These are phyloP conservation scores for Archivesica marissinica DNA, from an alignment of 1,140 invertebrate species.

Conservation along the genomic window DNA sequence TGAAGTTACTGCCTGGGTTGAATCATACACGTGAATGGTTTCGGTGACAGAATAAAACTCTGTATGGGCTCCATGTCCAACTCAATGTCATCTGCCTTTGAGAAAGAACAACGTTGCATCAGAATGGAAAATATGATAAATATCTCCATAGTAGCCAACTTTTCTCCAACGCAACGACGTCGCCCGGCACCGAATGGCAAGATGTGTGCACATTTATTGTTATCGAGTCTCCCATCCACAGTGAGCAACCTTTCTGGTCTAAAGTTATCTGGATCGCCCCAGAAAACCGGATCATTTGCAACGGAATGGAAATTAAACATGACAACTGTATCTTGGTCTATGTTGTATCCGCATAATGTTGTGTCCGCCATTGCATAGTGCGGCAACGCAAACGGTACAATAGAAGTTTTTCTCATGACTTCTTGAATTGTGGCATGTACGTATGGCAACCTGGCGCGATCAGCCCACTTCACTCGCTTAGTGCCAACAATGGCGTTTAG, in stretches of 20 bases:
- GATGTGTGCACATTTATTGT: neutral
- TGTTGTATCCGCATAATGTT: neutral
- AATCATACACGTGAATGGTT: neutral
- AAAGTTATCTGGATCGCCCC: constrained; percentile 5
- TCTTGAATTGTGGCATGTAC: constrained; percentile 5
- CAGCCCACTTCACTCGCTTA: neutral
- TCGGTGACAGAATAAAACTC: neutral
- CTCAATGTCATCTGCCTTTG: neutral
- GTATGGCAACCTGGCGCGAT: neutral
- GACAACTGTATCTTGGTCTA: constrained; percentile 1
- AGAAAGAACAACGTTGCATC: constrained; percentile 24
- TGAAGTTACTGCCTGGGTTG: too few species aligned
- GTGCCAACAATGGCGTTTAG: neutral
- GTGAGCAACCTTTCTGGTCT: neutral
- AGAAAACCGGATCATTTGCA: constrained; percentile 19
- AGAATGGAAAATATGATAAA: constrained; percentile 5
- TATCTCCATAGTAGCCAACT: neutral
- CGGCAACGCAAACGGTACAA: constrained; percentile 8
- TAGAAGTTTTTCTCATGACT: neutral
- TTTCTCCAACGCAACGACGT: neutral
- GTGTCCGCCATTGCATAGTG: neutral
- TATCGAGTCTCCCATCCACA: neutral
- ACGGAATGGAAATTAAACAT: constrained; percentile 24
- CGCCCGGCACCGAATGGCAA: neutral
- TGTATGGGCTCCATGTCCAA: neutral